Conservation (phyloP, 2,113 vertebrate species). For the Leptocoma aspasia region DNA sequence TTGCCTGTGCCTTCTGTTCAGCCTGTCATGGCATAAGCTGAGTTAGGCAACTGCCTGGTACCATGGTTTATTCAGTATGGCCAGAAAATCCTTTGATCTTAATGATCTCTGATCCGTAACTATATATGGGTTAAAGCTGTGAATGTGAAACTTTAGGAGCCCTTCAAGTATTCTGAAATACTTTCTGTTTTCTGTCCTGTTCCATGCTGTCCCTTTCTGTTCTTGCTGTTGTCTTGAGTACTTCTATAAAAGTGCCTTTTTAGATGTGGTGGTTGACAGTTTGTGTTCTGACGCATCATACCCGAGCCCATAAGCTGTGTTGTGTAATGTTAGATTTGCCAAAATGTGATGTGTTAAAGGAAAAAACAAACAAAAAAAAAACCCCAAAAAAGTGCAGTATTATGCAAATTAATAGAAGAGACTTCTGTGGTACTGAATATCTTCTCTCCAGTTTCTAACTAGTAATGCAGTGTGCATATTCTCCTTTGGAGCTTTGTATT, state of each 20-base stretch:
- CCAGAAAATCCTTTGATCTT: neutral
- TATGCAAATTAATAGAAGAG: neutral
- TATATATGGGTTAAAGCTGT: neutral
- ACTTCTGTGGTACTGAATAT: neutral
- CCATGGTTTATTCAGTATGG: neutral
- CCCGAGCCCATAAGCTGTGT: neutral
- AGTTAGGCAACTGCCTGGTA: neutral
- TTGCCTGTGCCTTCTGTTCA: neutral
- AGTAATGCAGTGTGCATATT: neutral
- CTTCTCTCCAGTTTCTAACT: neutral
- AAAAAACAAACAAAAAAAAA: neutral
- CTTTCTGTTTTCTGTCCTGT: neutral
- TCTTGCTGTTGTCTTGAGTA: neutral
- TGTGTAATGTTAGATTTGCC: neutral
- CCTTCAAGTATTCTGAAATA: neutral
- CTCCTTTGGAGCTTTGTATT: neutral
- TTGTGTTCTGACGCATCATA: neutral
- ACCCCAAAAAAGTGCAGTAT: neutral
- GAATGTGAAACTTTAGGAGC: neutral
- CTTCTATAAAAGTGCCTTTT: neutral
- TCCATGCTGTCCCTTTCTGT: rapidly evolving
- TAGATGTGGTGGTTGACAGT: neutral
- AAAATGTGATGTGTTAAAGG: neutral
- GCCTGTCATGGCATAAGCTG: neutral
- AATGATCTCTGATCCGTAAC: neutral